Evolutionary conservation across 2,888 invertebrate genomes (phyloP), one percentile per base, ranked within the genome.

Genomic region (Aporophyla lueneburgensis): DNA sequence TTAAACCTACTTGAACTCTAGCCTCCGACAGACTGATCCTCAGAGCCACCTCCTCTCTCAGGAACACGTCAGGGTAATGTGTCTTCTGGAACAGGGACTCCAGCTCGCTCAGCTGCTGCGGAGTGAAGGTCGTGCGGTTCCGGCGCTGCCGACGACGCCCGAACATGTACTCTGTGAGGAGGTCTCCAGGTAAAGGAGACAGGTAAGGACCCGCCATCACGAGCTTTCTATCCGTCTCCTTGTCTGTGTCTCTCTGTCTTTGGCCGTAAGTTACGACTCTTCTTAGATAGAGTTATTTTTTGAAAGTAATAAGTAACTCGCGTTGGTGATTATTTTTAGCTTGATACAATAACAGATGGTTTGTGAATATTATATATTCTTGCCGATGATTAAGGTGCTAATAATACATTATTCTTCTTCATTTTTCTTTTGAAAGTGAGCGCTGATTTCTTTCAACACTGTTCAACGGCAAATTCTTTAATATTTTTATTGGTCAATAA

Each of bases 1-100:
- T 51, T 46, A 59, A 69, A 78, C 93, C 76, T 88, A 98, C 98
- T 97, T 99, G 99, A 61, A 99, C 99, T 92, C 99, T 97, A 66
- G 99, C 99, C 96, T 99, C 99, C 3, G 99, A 99, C 12, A 99
- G 97, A 92, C 98, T 99, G 89, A 99, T 99, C 92, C 99, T 97
- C 78, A 99, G 95, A 0, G 99, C 99, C 14, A 99, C 98, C 95
- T 99, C 99, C 93, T 99, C 99, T 88, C 99, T 97, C 74, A 98
- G 95, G 90, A 97, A 97, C 40, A 99, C 99, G 91, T 99, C 99
- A 10, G 99, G 99, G 93, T 99, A 99, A 91, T 99, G 99, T 0
- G 99, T 99, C 95, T 99, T 99, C 94, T 99, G 99, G 94, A 99
- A 99, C 40, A 99, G 97, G 0, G 98, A 98, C 93, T 99, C 99